phyloP scores from a whole-genome alignment of 2,113 vertebrate genomes.

The Cynoglossus semilaevis region DNA sequence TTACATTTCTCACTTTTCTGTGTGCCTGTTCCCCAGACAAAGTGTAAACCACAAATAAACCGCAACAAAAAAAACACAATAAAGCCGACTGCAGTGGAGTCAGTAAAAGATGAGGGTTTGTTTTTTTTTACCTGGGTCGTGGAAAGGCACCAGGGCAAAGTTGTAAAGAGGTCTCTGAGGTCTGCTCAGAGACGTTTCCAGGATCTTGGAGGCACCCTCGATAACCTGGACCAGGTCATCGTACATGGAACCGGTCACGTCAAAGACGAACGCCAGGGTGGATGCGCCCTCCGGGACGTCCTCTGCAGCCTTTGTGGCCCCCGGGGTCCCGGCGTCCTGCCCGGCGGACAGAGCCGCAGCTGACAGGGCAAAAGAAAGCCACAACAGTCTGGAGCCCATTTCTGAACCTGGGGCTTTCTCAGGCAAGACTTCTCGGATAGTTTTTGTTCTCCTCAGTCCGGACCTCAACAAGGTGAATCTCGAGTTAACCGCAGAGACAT shows the following conservation, averaged over 20 bases:
- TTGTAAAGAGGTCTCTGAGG: constrained; percentile 90
- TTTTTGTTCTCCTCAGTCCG: constrained; percentile 14
- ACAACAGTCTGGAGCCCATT: constrained; percentile 60
- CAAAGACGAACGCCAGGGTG: constrained; percentile 97
- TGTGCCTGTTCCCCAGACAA: constrained; percentile 21
- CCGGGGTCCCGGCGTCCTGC: constrained; percentile 58
- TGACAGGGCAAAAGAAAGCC: constrained; percentile 59
- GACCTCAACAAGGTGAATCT: constrained; percentile 36
- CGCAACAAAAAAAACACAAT: not conserved
- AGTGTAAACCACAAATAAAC: constrained; percentile 12
- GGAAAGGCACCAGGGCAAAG: constrained; percentile 95
- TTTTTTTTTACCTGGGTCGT: constrained; percentile 89
- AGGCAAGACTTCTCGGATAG: constrained; percentile 9
- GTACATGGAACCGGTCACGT: constrained; percentile 99
- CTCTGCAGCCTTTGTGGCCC: constrained; percentile 41
- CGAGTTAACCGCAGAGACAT: constrained; percentile 47
- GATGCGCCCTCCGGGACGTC: constrained; percentile 91
- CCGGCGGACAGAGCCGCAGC: constrained; percentile 57
- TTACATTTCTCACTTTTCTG: constrained; percentile 69
- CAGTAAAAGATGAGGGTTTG: not conserved
- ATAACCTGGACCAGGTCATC: constrained; percentile 97
- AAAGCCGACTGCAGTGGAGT: not conserved
- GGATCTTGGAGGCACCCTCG: constrained; percentile 95
- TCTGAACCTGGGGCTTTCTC: constrained; percentile 36
- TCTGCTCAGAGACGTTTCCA: constrained; percentile 94